These are phyloP conservation scores for Agelas oroides DNA, from an alignment of 37 sponge, comb jelly and placozoan genomes.

Conservation along the genomic window DNA sequence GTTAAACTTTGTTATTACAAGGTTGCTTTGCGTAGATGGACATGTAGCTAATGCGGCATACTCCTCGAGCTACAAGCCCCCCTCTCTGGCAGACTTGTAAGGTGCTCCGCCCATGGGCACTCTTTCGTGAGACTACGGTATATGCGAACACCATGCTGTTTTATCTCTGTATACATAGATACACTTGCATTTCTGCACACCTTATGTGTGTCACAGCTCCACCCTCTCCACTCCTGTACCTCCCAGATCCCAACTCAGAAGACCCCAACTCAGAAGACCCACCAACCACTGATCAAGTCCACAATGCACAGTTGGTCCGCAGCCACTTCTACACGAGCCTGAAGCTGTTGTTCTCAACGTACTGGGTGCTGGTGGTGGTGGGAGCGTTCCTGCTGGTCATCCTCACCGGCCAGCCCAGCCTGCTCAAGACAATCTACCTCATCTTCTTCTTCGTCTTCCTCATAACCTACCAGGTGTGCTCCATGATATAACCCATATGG, in stretches of 20 bases:
- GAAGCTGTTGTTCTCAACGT: conserved; percentile 37
- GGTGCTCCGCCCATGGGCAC: no score
- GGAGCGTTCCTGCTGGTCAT: conserved; percentile 86
- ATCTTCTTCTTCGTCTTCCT: conserved; percentile 69
- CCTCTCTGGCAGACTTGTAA: no score
- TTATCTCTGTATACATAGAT: no score
- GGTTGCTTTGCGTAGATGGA: no score
- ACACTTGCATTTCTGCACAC: no score
- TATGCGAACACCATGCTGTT: no score
- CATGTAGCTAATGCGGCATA: no score
- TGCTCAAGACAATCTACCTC: conserved; percentile 76
- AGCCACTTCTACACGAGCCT: conserved; percentile 4
- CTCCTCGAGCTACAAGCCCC: no score
- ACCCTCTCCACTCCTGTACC: no score
- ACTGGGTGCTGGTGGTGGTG: conserved; percentile 76
- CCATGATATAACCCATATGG: conserved; percentile 5
- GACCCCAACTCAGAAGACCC: background rate
- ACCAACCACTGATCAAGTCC: background rate
- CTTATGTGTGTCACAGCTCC: no score
- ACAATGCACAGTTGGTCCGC: background rate
- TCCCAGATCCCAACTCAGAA: background rate
- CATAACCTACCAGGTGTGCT: conserved; percentile 77
- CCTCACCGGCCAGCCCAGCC: conserved; percentile 58
- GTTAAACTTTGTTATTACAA: no score
- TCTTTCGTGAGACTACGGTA: no score